Evolutionary conservation across 2,113 vertebrate species (phyloP).

Genomic region (Pachycephala philippinensis): DNA sequence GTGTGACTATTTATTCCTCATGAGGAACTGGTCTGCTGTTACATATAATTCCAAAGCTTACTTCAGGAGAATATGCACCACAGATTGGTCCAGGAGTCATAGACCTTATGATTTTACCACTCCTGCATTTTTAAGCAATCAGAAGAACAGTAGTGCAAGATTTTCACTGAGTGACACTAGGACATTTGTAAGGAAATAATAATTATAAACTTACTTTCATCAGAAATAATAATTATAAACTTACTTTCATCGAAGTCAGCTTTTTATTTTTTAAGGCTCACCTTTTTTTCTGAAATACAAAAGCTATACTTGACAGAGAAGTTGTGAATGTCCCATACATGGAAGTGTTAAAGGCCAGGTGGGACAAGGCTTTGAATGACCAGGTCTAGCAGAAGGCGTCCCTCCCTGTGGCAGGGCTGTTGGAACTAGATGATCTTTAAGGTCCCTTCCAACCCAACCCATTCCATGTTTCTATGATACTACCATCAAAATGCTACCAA

Average conservation of each 20-base stretch:
- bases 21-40: neutral
- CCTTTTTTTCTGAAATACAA: neutral
- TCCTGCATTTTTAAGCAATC: neutral
- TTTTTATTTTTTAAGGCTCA: neutral
- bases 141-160: neutral
- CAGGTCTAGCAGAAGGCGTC: neutral
- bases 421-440: neutral
- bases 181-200: neutral
- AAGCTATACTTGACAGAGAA: neutral
- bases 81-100: neutral
- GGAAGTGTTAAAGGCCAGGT: no score
- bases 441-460: neutral
- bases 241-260: neutral
- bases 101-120: neutral
- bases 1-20: neutral
- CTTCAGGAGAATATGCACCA: neutral
- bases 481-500: neutral
- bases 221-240: neutral
- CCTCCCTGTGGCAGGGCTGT: neutral
- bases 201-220: neutral
- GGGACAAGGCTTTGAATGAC: neutral
- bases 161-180: neutral
- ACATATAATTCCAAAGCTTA: neutral
- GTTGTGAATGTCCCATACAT: neutral
- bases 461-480: neutral